phyloP scores from a whole-genome alignment of 2,113 vertebrate genomes.

The Dicentrarchus labrax region DNA sequence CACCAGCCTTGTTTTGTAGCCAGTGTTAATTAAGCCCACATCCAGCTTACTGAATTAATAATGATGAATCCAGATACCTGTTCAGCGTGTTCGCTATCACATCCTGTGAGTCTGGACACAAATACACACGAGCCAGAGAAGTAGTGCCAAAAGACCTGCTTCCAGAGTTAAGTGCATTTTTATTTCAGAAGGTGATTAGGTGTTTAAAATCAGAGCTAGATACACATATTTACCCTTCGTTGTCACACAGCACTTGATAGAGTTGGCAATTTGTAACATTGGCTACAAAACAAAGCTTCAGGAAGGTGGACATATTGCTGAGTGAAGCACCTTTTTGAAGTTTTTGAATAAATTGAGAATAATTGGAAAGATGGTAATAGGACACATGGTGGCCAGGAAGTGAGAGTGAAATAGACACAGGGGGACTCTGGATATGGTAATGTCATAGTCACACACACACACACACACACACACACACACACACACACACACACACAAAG shows the following conservation, averaged over 20 bases:
- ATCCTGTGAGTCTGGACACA: not conserved
- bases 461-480: not conserved
- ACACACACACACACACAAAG: not conserved
- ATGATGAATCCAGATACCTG: slow-evolving; percentile 5
- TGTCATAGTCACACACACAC: not conserved
- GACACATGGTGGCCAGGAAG: not conserved
- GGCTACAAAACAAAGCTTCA: not conserved
- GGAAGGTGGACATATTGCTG: not conserved
- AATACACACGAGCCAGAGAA: not conserved
- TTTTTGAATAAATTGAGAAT: slow-evolving; percentile 7
- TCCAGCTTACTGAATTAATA: not conserved
- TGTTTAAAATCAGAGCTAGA: not conserved
- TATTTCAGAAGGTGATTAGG: not conserved
- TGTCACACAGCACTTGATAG: not conserved
- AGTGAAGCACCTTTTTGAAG: slow-evolving; percentile 26
- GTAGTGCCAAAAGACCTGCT: not conserved
- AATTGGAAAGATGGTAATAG: slow-evolving; percentile 10
- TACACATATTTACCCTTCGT: not conserved
- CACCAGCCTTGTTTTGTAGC: not conserved
- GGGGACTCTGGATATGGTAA: not conserved
- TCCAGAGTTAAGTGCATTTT: not conserved
- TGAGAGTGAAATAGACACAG: not conserved
- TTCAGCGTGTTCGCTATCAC: not conserved
- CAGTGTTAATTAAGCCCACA: not conserved
- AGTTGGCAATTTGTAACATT: not conserved